Conservation (phyloP, 2,888 invertebrate genomes). For the Metopia argyrocephala region DNA sequence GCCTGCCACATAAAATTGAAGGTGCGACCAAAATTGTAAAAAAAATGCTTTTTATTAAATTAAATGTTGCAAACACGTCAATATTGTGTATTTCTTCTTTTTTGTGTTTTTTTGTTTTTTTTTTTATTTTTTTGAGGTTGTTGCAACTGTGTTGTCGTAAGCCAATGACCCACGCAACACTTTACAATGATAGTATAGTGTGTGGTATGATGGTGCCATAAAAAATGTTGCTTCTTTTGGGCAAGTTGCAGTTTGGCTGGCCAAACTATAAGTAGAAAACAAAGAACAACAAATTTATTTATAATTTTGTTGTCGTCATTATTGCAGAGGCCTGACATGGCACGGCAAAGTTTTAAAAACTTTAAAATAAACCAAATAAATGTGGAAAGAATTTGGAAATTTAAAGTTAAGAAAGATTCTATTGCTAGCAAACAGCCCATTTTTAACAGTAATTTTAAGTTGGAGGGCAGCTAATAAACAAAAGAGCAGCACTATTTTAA, state of each 20-base stretch:
- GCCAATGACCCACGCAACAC: conserved; percentile 64
- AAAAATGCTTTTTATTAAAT: conserved; percentile 64
- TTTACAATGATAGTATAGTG: conserved; percentile 30
- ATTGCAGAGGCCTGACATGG: too few relatives aligned
- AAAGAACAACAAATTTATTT: background rate
- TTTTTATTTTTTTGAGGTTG: background rate
- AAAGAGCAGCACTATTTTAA: too few relatives aligned
- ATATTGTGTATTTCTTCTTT: background rate
- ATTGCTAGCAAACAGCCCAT: too few relatives aligned
- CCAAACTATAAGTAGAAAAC: too few relatives aligned
- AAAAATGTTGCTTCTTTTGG: background rate
- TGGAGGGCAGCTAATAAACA: too few relatives aligned
- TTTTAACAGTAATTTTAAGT: too few relatives aligned
- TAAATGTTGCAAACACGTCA: conserved; percentile 60
- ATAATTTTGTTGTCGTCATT: too few relatives aligned
- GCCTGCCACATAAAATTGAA: conserved; percentile 44
- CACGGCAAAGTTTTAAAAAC: too few relatives aligned
- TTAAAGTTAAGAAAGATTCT: too few relatives aligned
- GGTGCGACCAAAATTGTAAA: conserved; percentile 58
- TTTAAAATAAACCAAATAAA: too few relatives aligned
- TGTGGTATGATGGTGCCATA: conserved; percentile 32
- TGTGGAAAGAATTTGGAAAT: too few relatives aligned
- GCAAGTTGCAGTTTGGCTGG: too few relatives aligned
- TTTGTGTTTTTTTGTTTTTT: background rate
- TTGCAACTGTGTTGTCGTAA: conserved; percentile 8